Evolutionary conservation across 2,797 vertebrate genomes (phyloP), one percentile per base, ranked within the genome.

Genomic region (Echiichthys vipera): DNA sequence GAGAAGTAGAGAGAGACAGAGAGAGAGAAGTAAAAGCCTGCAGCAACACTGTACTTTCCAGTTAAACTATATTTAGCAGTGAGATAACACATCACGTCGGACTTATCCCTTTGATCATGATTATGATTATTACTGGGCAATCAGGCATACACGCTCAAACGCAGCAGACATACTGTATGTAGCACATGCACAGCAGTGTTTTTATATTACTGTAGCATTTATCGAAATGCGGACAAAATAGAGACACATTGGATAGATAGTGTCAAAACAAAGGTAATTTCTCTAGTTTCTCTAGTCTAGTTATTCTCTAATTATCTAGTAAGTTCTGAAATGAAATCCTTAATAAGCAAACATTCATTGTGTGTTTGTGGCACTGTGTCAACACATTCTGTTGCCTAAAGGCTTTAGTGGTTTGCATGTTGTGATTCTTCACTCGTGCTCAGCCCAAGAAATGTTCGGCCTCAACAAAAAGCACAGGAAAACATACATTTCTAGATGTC

Each of bases 61-160:
- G 78, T 68, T 45, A 69, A 65, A 86, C 90, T 93, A 92, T 88
- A 91, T 91, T 90, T 93, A 93, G 90, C 83, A 50, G 76, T 77
- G 88, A 88, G 89, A 91, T 88, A 91, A 88, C 80, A 80, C 89
- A 89, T 91, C 89, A 89, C 80, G 71, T 84, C 91, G 87, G 83
- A 86, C 84, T 89, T 88, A 89, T 91, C 87, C 83, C 74, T 90
- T 86, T 90, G 89, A 91, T 91, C 80, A 75, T 80, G 78, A 87
- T 89, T 90, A 84, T 81, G 85, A 88, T 88, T 87, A 88, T 89
- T 85, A 77, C 86, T 74, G 55, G 66, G 70, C 85, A 75, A 73
- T 77, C 85, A 65, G 40, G 29, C 77, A 73, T 71, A 49, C 70
- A 71, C 61, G 49, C 57, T 59, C 24, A 32, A 36, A 77, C 56